Base-by-base conservation (phyloP, 2,113 vertebrate species). In the Lepus timidus region DNA sequence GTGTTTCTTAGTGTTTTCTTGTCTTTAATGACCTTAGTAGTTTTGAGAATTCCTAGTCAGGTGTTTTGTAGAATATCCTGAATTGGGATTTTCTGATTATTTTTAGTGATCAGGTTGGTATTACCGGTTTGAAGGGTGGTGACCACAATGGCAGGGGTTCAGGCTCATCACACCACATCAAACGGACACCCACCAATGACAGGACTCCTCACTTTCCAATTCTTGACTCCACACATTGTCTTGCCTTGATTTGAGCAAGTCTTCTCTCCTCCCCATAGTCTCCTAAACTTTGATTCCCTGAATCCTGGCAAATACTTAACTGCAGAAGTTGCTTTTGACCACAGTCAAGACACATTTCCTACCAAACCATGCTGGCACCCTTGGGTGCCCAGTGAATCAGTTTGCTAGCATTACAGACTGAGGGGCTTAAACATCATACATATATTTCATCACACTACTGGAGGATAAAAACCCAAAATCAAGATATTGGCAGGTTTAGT, bases 291-390 rank as follows among this genome's bases (percentile, higher is more conserved):
- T 13, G 12, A 5, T 68, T 70, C 1, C 17, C 7, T 19, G 0
- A 67, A 65, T 23, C 8, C 22, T 78, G 22, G 55, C 4, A 14
- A 36, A 62, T 11, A 39, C 3, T 61, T 39, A 84, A 58, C 27
- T 12, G 3, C 3, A 55, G n/a, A 68, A 7, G 17, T 1, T 65
- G 3, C 0, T 2, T 51, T 9, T 9, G 6, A 51, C 20, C 22
- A 33, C 2, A 10, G 4, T 9, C 44, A 19, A 85, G 27, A 86
- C 9, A 31, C 4, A 36, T 31, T 70, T 67, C 65, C 20, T 68
- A 13, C 22, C 33, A 65, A 49, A 71, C 4, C 6, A n/a, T 19
- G 12, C 4, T 52, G 65, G 33, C n/a, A 2, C n/a, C 29, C 19
- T 87, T 16, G 0, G 64, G 62, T 88, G 67, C 14, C 61, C 71